Evolutionary conservation across 2,797 vertebrate genomes (phyloP).

Genomic region (Uromys caudimaculatus): DNA sequence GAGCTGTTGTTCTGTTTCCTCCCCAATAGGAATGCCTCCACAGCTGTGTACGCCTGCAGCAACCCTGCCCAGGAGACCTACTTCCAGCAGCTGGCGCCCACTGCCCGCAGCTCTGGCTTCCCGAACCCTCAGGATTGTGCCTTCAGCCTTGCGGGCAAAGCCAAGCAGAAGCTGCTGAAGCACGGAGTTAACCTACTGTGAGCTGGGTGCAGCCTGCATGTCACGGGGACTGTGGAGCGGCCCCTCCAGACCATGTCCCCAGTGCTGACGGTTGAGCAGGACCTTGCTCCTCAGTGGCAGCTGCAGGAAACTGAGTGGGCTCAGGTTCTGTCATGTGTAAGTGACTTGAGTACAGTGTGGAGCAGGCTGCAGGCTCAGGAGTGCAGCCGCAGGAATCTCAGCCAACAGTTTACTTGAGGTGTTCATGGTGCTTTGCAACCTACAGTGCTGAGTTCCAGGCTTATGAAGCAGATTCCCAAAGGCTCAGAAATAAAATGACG

Average conservation of each 20-base stretch:
- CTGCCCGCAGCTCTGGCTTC: conserved; percentile 92
- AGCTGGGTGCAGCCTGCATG: not conserved
- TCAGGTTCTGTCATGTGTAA: not conserved
- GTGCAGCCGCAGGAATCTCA: not conserved
- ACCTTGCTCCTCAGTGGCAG: not conserved
- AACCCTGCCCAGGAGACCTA: conserved; percentile 94
- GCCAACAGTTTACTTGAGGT: not conserved
- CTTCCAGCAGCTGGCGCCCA: conserved; percentile 92
- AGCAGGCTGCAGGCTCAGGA: too few species aligned
- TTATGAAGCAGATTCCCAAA: not conserved
- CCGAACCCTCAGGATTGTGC: conserved; percentile 94
- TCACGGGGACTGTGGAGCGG: too few species aligned
- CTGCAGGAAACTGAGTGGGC: not conserved
- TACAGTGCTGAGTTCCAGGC: not conserved
- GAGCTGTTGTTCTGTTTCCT: not conserved
- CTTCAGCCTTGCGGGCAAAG: conserved; percentile 92
- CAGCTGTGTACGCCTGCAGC: conserved; percentile 92
- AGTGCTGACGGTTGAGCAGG: not conserved
- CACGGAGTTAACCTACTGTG: conserved; percentile 96
- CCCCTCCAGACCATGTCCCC: not conserved
- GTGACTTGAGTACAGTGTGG: not conserved
- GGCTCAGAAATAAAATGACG: conserved; percentile 53
- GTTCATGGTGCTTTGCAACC: not conserved
- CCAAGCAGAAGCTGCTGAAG: conserved; percentile 95
- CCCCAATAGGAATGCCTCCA: conserved; percentile 89